Evolutionary conservation across 2,888 invertebrate species (phyloP).

Genomic region (Tipula lateralis): DNA sequence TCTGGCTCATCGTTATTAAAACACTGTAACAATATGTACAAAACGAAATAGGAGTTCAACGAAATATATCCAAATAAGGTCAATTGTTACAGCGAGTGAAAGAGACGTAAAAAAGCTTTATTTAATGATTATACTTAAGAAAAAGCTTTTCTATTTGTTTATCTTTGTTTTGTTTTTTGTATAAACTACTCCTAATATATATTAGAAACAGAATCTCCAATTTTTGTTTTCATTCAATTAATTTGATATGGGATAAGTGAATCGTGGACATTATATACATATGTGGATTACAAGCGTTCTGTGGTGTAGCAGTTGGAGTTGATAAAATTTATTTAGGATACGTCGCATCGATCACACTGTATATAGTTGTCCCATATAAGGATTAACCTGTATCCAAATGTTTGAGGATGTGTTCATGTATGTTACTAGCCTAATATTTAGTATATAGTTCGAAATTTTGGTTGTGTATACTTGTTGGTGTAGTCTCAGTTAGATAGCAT

Average conservation of each 20-base stretch:
- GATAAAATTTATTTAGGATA: neutral
- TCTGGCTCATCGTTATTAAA: neutral
- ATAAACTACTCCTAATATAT: too few relatives aligned
- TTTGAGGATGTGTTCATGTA: too few relatives aligned
- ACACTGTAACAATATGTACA: neutral
- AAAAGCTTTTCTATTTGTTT: neutral
- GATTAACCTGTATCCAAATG: too few relatives aligned
- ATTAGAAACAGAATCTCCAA: neutral
- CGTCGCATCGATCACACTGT: neutral
- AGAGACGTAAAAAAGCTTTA: neutral
- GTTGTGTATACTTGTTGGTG: too few relatives aligned
- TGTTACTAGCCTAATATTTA: too few relatives aligned
- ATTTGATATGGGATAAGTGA: neutral
- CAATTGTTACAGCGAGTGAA: neutral
- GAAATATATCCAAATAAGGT: conserved; percentile 1
- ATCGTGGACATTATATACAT: neutral
- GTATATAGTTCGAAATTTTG: neutral
- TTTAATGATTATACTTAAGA: neutral
- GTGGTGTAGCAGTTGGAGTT: neutral
- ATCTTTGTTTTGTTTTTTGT: neutral
- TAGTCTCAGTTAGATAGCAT: too few relatives aligned
- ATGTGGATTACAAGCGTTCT: neutral
- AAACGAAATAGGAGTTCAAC: neutral
- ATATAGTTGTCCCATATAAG: neutral
- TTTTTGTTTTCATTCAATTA: neutral